A percentile compares a stretch with the other conserved stretches of the same genome.
These are phyloP conservation scores for Epinephelus malabaricus DNA, from an alignment of 2,797 vertebrate species.

Conservation along the genomic window DNA sequence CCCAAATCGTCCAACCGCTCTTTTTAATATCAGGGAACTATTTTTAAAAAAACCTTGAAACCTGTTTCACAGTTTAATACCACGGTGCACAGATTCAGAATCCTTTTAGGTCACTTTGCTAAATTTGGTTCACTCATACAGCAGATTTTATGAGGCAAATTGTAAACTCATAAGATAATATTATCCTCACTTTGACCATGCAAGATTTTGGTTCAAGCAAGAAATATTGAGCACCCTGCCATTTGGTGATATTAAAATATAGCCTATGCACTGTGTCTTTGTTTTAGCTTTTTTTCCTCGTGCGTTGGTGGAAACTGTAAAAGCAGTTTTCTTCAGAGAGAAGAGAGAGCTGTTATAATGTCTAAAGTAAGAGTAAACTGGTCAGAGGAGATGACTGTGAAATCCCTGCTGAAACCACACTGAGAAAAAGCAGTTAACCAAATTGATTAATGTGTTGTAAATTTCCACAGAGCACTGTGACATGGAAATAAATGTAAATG, in stretches of 20 bases:
- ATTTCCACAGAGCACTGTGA: slow-evolving; percentile 54
- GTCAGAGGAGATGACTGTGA: slow-evolving; percentile 31
- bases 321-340: slow-evolving; percentile 5
- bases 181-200: neutral
- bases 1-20: neutral
- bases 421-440: slow-evolving; percentile 54
- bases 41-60: neutral
- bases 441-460: slow-evolving; percentile 71
- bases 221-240: slow-evolving; percentile 9
- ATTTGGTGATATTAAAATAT: slow-evolving; percentile 21
- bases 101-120: neutral
- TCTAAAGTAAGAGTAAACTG: slow-evolving; percentile 17
- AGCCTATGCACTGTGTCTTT: neutral
- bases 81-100: neutral
- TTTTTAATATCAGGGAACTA: neutral
- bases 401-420: slow-evolving; percentile 27
- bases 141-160: neutral
- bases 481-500: slow-evolving; percentile 70
- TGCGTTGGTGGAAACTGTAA: slow-evolving; percentile 13
- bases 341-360: slow-evolving; percentile 28
- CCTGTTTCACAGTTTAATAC: neutral
- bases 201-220: slow-evolving; percentile 5
- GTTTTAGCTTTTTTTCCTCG: neutral
- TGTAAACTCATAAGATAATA: neutral
- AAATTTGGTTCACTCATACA: too few relatives aligned